These are phyloP conservation scores for Coelopa pilipes DNA, from an alignment of 2,888 invertebrate genomes.

Conservation along the genomic window DNA sequence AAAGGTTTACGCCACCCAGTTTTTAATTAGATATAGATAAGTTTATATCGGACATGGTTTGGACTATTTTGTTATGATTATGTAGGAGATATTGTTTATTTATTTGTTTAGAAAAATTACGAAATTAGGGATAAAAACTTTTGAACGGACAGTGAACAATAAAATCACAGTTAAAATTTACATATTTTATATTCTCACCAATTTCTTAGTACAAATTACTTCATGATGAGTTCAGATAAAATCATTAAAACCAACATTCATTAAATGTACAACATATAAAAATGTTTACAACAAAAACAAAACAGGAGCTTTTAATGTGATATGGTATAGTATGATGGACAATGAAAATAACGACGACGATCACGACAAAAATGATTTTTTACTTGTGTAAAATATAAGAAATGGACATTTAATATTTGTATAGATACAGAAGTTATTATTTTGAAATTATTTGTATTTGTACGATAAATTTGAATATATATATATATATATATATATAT, in stretches of 20 bases:
- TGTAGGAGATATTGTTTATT: too few species aligned
- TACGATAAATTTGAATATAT: not conserved
- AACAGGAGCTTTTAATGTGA: not conserved
- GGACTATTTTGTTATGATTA: too few species aligned
- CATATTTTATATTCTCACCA: too few species aligned
- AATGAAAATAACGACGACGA: constrained; percentile 18
- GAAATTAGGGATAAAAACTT: too few species aligned
- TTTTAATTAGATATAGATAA: too few species aligned
- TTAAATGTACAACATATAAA: not conserved
- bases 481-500: not conserved
- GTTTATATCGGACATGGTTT: too few species aligned
- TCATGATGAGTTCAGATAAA: too few species aligned
- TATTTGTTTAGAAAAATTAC: too few species aligned
- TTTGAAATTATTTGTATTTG: constrained; percentile 6
- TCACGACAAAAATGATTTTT: constrained; percentile 17
- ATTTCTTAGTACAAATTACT: too few species aligned
- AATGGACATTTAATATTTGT: constrained; percentile 17
- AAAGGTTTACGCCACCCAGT: too few species aligned
- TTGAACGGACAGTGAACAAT: too few species aligned
- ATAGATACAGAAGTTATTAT: constrained; percentile 5
- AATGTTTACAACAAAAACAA: not conserved
- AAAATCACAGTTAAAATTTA: too few species aligned
- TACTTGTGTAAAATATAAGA: not conserved
- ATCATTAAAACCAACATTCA: not conserved
- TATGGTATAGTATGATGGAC: constrained; percentile 3